These are phyloP conservation scores for Marmota flaviventris DNA, from an alignment of 2,113 vertebrate genomes.

Conservation along the genomic window DNA sequence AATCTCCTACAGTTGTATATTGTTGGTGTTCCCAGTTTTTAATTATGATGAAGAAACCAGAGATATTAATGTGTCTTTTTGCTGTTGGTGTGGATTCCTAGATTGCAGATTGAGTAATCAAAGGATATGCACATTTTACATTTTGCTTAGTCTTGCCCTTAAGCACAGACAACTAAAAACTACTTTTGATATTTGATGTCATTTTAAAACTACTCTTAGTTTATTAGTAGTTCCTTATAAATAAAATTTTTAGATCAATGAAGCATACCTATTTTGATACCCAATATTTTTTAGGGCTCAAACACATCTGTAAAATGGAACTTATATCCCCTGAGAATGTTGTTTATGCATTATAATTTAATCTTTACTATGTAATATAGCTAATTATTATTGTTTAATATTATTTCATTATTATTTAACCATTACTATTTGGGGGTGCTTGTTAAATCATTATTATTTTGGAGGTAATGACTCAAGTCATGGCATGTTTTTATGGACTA, in stretches of 20 bases:
- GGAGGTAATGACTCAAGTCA: not conserved
- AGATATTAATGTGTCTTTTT: not conserved
- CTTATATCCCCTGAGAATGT: not conserved
- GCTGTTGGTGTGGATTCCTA: constrained; percentile 6
- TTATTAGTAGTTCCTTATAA: constrained; percentile 18
- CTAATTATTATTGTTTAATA: not conserved
- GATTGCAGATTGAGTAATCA: not conserved
- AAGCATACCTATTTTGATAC: not conserved
- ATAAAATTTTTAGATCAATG: not conserved
- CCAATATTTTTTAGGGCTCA: not conserved
- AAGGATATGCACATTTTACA: not conserved
- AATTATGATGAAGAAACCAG: not conserved
- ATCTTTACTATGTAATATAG: not conserved
- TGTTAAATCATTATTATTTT: not conserved
- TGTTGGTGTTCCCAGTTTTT: not conserved
- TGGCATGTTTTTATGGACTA: not conserved
- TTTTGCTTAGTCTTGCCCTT: constrained; percentile 21
- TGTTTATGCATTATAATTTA: not conserved
- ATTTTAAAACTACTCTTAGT: not conserved
- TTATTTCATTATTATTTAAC: not conserved
- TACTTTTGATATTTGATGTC: not conserved
- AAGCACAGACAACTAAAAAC: not conserved
- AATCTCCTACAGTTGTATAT: not conserved
- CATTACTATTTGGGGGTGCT: no score
- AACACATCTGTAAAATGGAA: not conserved